Evolutionary conservation across 2,888 invertebrate genomes (phyloP).

Genomic region (Gymnocheta viridis): DNA sequence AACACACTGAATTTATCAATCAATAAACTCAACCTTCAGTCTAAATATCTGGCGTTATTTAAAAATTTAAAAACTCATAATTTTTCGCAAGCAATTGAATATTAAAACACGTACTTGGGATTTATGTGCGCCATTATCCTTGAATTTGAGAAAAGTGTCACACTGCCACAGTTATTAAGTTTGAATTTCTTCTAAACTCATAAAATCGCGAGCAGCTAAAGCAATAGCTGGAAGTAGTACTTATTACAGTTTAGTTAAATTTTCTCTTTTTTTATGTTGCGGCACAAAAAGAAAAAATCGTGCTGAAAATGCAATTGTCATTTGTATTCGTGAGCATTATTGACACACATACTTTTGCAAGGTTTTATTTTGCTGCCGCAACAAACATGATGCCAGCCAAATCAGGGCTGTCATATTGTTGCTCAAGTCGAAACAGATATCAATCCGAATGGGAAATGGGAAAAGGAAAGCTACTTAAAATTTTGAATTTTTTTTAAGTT

Average conservation of each 20-base stretch:
- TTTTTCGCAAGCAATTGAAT: slow-evolving; percentile 15
- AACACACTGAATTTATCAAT: too few species aligned
- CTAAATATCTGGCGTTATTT: too few species aligned
- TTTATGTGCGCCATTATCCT: slow-evolving; percentile 42
- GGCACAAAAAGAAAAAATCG: slow-evolving; percentile 1
- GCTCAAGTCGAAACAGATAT: too few species aligned
- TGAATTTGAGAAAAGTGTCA: slow-evolving; percentile 38
- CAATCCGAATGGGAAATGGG: too few species aligned
- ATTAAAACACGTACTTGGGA: slow-evolving; percentile 6
- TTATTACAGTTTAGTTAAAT: slow-evolving; percentile 15
- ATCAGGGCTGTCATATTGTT: background rate
- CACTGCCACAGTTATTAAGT: slow-evolving; percentile 12
- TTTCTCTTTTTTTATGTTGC: slow-evolving; percentile 12
- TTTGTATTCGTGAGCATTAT: slow-evolving; percentile 30
- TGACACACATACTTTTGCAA: slow-evolving; percentile 37
- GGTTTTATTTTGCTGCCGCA: background rate
- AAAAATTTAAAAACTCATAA: background rate
- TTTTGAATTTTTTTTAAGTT: too few species aligned
- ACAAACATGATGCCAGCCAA: background rate
- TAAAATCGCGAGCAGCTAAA: background rate
- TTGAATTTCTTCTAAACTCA: slow-evolving; percentile 16
- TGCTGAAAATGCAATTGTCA: slow-evolving; percentile 58
- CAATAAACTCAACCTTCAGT: background rate
- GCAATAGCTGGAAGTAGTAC: background rate
- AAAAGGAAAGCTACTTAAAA: too few species aligned